Evolutionary conservation across 2,797 vertebrate genomes (phyloP), one percentile per base, ranked within the genome.

Genomic region (Discoglossus pictus): DNA sequence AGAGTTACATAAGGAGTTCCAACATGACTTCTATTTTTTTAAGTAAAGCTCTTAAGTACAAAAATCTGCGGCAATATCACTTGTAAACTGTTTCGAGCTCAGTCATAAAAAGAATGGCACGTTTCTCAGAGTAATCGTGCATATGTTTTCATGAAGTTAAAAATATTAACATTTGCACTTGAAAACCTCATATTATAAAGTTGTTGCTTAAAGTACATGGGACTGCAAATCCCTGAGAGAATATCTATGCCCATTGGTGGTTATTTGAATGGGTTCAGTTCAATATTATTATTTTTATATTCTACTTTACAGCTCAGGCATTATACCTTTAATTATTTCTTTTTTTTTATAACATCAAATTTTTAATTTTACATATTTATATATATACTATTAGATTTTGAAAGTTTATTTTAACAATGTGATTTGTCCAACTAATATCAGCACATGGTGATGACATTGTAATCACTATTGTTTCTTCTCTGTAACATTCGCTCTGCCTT

Each of bases 171-270:
- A 8, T 31, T 4, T 31, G 27, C 4, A 31, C 27, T 58, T n/a
- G 18, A 39, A 60, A 42, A 73, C 23, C 27, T 42, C 52, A 40
- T 10, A 61, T 50, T 52, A 52, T n/a, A 50, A n/a, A n/a, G n/a
- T n/a, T n/a, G n/a, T n/a, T n/a, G n/a, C n/a, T n/a, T 53, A 69
- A 73, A 65, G 72, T 47, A 46, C 38, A 58, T 65, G 66, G 12
- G 74, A 70, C 53, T 80, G 51, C 67, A 74, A 71, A 78, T 73
- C 79, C 79, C 80, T 83, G 78, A 83, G 80, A 82, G 75, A 53
- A 71, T 86, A 77, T 70, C 65, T 36, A 46, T 1, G 39, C 12
- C 39, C 12, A 15, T 39, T 7, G 36, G n/a, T 7, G 25, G n/a
- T 21, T 25, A 13, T n/a, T 34, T 31, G 10, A 25, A 2, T 13